A percentile compares a stretch with the other conserved stretches of the same genome.
These are phyloP conservation scores for Betta splendens DNA, from an alignment of 2,797 vertebrate genomes.

Conservation along the genomic window DNA sequence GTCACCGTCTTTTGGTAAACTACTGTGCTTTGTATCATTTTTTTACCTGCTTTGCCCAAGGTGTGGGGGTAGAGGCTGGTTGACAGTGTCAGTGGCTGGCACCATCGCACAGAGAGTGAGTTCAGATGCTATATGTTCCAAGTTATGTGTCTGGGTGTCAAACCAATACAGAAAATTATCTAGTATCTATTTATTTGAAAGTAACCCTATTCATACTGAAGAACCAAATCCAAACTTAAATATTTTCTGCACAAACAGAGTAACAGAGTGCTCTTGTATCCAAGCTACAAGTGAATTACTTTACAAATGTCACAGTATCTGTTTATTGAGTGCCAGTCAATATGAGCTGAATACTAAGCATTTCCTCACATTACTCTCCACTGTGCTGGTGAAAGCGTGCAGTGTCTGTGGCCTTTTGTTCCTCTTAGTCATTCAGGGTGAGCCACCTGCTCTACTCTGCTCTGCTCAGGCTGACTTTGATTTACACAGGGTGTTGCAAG, in stretches of 20 bases:
- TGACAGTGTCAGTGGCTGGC: slow-evolving; percentile 25
- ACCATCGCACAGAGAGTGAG: background rate
- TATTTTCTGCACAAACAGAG: slow-evolving; percentile 2
- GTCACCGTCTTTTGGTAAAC: slow-evolving; percentile 27
- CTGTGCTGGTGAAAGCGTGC: slow-evolving; percentile 72
- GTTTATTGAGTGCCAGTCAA: slow-evolving; percentile 62
- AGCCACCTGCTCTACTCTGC: slow-evolving; percentile 75
- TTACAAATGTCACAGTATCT: slow-evolving; percentile 74
- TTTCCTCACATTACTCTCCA: slow-evolving; percentile 72
- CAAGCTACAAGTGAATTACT: slow-evolving; percentile 56
- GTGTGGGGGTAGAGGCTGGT: slow-evolving; percentile 47
- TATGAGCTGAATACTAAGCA: slow-evolving; percentile 78
- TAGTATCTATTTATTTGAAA: background rate
- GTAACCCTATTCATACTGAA: background rate
- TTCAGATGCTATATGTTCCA: background rate
- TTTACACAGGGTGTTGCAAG: slow-evolving; percentile 44
- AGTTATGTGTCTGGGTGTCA: background rate
- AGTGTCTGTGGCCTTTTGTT: slow-evolving; percentile 74
- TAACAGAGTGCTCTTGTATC: slow-evolving; percentile 40
- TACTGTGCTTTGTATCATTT: slow-evolving; percentile 28
- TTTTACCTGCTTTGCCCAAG: slow-evolving; percentile 63
- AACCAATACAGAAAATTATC: background rate
- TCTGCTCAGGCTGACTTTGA: slow-evolving; percentile 48
- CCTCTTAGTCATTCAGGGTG: slow-evolving; percentile 65
- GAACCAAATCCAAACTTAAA: background rate